These are phyloP conservation scores for Brachionus sp. DNA, from an alignment of 1,140 invertebrate genomes.

Conservation along the genomic window DNA sequence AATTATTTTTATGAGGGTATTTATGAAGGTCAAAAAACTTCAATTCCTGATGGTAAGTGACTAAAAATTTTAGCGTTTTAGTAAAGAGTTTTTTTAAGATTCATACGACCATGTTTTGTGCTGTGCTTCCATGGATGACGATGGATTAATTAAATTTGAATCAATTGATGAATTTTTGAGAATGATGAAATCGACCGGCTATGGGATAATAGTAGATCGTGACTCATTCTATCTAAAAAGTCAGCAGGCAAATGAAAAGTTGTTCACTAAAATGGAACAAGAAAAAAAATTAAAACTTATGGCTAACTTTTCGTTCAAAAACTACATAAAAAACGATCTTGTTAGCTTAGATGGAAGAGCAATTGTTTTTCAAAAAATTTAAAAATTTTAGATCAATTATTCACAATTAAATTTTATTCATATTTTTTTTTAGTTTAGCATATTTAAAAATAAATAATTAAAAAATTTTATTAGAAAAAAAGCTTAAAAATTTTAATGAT, in stretches of 20 bases:
- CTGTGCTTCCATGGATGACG: neutral
- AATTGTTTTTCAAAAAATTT: constrained; percentile 14
- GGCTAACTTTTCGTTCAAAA: neutral
- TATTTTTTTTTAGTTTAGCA: neutral
- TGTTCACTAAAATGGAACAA: neutral
- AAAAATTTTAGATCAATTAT: neutral
- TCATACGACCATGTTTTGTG: constrained; percentile 13
- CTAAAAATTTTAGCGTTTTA: neutral
- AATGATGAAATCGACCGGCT: neutral
- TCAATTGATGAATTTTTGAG: constrained; percentile 10
- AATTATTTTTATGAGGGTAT: neutral
- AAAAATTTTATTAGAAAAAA: neutral
- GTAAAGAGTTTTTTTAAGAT: neutral
- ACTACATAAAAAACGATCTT: neutral
- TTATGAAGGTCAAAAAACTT: neutral
- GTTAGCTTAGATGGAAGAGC: neutral
- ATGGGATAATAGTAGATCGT: neutral
- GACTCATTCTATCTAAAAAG: neutral
- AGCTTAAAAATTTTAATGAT: neutral
- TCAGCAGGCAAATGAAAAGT: neutral
- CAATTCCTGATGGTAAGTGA: neutral
- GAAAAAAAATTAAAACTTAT: neutral
- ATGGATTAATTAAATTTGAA: constrained; percentile 8
- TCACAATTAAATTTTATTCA: neutral
- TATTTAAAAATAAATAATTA: neutral